Conservation (phyloP, 2,888 invertebrate genomes). For the Lasioglossum oenotherae region DNA sequence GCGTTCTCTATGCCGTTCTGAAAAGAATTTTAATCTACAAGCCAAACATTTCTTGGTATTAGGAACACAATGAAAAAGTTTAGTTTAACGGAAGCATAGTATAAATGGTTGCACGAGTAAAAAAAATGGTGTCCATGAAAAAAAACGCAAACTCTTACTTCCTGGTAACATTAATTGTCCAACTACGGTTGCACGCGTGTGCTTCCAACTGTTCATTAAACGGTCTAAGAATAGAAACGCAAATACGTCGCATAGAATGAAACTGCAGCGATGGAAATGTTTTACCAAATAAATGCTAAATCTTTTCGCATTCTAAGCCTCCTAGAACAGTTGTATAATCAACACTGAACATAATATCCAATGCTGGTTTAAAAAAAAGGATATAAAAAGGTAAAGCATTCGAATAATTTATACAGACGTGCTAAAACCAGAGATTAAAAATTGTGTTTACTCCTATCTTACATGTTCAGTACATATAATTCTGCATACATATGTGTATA, state of each 20-base stretch:
- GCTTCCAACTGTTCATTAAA: constrained; percentile 45
- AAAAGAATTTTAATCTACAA: neutral
- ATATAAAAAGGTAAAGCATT: constrained; percentile 6
- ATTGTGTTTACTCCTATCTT: neutral
- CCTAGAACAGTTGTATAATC: neutral
- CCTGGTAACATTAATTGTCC: constrained; percentile 25
- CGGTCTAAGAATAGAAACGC: constrained; percentile 39
- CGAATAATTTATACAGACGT: neutral
- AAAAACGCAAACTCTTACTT: constrained; percentile 29
- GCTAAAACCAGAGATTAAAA: constrained; percentile 27
- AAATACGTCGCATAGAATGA: constrained; percentile 39
- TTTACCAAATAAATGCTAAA: neutral
- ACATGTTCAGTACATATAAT: neutral
- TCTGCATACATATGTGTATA: neutral
- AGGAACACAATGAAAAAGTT: no score
- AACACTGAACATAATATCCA: neutral
- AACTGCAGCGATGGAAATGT: neutral
- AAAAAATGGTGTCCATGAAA: neutral
- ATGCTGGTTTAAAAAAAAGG: neutral
- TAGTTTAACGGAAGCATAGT: no score
- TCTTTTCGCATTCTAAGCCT: neutral
- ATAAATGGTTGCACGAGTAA: neutral
- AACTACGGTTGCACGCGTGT: constrained; percentile 11
- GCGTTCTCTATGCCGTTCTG: neutral
- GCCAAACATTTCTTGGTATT: no score